Percentiles rank a stretch among this genome's conserved stretches.
Evolutionary conservation across 2,888 invertebrate species (phyloP).

Genomic region (Thereva unica): DNA sequence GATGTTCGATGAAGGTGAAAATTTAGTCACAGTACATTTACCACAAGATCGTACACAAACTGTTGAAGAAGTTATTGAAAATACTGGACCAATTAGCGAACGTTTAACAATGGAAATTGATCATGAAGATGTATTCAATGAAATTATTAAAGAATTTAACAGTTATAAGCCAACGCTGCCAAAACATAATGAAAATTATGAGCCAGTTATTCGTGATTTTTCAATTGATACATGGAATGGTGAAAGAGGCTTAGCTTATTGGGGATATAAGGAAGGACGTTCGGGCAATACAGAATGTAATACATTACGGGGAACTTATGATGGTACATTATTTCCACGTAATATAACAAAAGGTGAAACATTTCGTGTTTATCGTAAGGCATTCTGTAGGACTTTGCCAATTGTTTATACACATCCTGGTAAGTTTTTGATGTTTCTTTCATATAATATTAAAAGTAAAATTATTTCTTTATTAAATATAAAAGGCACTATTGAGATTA

Average conservation of each 20-base stretch:
- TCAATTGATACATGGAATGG: constrained; percentile 69
- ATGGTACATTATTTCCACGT: constrained; percentile 73
- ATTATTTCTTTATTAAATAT: too few relatives aligned
- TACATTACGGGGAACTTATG: constrained; percentile 68
- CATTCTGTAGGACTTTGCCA: constrained; percentile 74
- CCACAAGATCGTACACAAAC: constrained; percentile 53
- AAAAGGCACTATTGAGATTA: too few relatives aligned
- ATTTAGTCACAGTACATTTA: constrained; percentile 63
- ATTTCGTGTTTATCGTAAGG: constrained; percentile 70
- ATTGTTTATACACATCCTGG: constrained; percentile 58
- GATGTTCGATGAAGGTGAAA: constrained; percentile 68
- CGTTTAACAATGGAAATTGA: neutral
- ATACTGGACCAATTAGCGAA: constrained; percentile 33
- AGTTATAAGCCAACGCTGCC: constrained; percentile 44
- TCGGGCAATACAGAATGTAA: constrained; percentile 67
- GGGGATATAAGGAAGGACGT: constrained; percentile 62
- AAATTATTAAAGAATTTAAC: constrained; percentile 56
- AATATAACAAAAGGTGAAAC: constrained; percentile 62
- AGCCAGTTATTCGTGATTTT: constrained; percentile 54
- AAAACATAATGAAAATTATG: constrained; percentile 46
- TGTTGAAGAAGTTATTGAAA: constrained; percentile 44
- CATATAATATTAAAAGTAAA: too few relatives aligned
- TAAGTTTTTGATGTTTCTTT: too few relatives aligned
- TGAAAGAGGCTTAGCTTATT: constrained; percentile 67
- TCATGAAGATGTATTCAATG: constrained; percentile 47